Evolutionary conservation across 2,113 vertebrate species (phyloP).

Genomic region (Sminthopsis crassicaudata): DNA sequence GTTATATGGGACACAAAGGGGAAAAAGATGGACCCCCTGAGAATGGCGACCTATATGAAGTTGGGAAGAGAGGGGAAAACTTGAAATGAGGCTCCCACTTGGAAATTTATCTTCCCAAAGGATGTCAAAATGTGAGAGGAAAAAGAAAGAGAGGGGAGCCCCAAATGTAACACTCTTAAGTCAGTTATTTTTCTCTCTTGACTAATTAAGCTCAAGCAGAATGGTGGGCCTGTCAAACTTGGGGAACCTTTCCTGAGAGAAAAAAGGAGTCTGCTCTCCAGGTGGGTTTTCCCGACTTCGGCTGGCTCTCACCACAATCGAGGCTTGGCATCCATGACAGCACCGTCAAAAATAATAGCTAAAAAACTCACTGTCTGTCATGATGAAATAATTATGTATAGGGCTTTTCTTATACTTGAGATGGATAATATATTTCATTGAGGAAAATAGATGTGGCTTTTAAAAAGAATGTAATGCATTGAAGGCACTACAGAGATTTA

Average conservation of each 20-base stretch:
- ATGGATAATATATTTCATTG: slow-evolving; percentile 85
- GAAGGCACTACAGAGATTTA: slow-evolving; percentile 76
- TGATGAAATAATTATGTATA: slow-evolving; percentile 85
- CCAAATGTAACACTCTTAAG: slow-evolving; percentile 82
- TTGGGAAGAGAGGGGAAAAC: fast-evolving
- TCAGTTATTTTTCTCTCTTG: slow-evolving; percentile 83
- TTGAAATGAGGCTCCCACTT: slow-evolving; percentile 1
- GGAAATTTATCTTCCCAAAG: slow-evolving; percentile 81
- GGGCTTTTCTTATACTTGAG: slow-evolving; percentile 79
- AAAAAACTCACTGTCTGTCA: slow-evolving; percentile 88
- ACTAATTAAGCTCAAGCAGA: slow-evolving; percentile 87
- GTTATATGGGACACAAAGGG: fast-evolving
- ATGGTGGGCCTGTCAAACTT: slow-evolving; percentile 85
- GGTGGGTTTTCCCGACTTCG: slow-evolving; percentile 84
- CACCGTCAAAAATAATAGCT: slow-evolving; percentile 89
- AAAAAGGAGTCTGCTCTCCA: slow-evolving; percentile 85
- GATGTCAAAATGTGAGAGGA: slow-evolving; percentile 81
- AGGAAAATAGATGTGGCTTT: slow-evolving; percentile 83
- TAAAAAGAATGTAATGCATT: slow-evolving; percentile 72
- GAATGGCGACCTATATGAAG: fast-evolving
- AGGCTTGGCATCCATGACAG: slow-evolving; percentile 86
- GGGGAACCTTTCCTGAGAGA: slow-evolving; percentile 81
- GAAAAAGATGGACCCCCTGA: fast-evolving
- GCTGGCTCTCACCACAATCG: slow-evolving; percentile 83
- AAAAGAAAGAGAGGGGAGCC: slow-evolving; percentile 75